A percentile compares a stretch with the other conserved stretches of the same genome.
Evolutionary conservation across 2,797 vertebrate genomes (phyloP).

Genomic region (Ceryle rudis): DNA sequence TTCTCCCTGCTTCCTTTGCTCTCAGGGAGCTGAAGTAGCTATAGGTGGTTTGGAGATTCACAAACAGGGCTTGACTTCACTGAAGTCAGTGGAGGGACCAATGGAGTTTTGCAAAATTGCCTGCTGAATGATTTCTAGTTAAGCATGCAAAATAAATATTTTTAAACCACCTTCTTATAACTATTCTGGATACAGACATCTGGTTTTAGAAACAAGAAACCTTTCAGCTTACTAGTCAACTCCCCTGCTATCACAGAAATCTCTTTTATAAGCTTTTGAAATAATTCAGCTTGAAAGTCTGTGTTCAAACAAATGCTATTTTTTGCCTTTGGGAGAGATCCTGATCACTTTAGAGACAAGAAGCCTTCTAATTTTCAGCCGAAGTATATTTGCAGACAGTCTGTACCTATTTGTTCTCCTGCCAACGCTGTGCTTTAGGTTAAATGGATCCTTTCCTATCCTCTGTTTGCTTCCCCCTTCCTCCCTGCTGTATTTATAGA

Average conservation of each 20-base stretch:
- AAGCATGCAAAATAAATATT: neutral
- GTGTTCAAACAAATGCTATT: slow-evolving; percentile 14
- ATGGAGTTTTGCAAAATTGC: neutral
- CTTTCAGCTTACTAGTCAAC: neutral
- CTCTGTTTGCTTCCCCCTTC: slow-evolving; percentile 1
- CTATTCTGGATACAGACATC: neutral
- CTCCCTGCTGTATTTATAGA: slow-evolving; percentile 27
- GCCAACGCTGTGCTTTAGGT: neutral
- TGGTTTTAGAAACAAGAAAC: neutral
- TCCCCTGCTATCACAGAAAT: slow-evolving; percentile 6
- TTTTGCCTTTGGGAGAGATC: slow-evolving; percentile 10
- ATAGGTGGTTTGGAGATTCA: neutral
- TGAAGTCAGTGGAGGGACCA: neutral
- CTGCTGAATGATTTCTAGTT: neutral
- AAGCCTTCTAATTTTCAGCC: slow-evolving; percentile 45
- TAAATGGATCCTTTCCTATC: slow-evolving; percentile 43
- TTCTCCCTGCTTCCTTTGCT: neutral
- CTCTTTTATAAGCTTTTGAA: slow-evolving; percentile 5
- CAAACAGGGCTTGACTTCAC: neutral
- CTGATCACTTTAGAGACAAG: neutral
- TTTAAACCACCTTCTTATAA: neutral
- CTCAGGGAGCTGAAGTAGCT: neutral
- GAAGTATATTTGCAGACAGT: slow-evolving; percentile 33
- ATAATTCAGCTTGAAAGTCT: neutral
- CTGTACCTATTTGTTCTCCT: slow-evolving; percentile 35